Conservation (phyloP, 2,113 vertebrate genomes). For the Pipra filicauda region DNA sequence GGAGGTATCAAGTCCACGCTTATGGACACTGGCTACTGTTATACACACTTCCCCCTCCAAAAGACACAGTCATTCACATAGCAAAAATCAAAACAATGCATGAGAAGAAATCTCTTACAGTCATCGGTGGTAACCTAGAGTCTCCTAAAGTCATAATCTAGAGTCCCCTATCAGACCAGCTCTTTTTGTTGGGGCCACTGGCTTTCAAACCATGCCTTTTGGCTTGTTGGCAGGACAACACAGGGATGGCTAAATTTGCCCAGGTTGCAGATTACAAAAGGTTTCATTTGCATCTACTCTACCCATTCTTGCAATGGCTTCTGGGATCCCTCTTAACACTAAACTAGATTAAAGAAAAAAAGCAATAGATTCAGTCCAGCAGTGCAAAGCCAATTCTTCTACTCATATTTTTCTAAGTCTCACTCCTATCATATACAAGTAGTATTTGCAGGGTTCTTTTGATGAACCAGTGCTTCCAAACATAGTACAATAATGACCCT, state of each 20-base stretch:
- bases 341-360: neutral
- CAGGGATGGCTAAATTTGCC: neutral
- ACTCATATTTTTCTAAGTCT: neutral
- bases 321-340: neutral
- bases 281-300: neutral
- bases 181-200: neutral
- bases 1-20: neutral
- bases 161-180: neutral
- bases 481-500: neutral
- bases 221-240: neutral
- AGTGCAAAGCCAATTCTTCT: neutral
- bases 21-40: neutral
- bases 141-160: neutral
- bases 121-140: neutral
- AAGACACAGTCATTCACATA: neutral
- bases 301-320: neutral
- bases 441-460: neutral
- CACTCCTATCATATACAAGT: neutral
- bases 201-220: neutral
- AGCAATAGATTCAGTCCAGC: neutral
- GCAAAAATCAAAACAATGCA: neutral
- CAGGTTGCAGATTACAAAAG: neutral
- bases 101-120: neutral
- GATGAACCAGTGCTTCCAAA: neutral
- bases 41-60: neutral